These are phyloP conservation scores for Varecia variegata DNA, from an alignment of 2,797 vertebrate genomes.

Conservation along the genomic window DNA sequence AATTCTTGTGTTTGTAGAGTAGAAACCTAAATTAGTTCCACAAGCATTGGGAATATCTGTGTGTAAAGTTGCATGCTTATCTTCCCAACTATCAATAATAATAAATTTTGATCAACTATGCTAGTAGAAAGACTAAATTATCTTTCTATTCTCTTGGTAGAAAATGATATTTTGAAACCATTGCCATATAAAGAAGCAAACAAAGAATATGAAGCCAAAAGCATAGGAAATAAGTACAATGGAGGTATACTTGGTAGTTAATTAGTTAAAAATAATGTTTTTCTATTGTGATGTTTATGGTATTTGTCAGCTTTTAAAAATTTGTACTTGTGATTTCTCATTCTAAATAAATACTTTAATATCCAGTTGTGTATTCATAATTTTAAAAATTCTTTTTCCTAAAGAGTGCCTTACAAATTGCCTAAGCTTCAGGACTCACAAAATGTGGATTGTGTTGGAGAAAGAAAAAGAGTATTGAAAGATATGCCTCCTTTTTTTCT, in stretches of 20 bases:
- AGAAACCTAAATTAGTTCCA: constrained; percentile 5
- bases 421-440: background rate
- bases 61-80: background rate
- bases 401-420: background rate
- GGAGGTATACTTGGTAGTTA: background rate
- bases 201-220: background rate
- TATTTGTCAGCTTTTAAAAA: background rate
- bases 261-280: background rate
- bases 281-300: background rate
- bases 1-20: background rate
- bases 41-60: background rate
- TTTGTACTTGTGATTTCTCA: background rate
- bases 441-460: background rate
- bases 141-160: background rate
- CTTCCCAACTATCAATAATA: background rate
- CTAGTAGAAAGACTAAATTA: background rate
- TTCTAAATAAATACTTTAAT: constrained; percentile 7
- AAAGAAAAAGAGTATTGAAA: background rate
- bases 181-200: background rate
- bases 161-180: background rate
- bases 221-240: background rate
- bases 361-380: background rate
- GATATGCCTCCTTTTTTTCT: background rate
- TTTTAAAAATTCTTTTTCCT: background rate
- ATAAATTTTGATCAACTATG: background rate